Evolutionary conservation across 1,140 invertebrate species (phyloP), one percentile per base, ranked within the genome.

Genomic region (Acromyrmex heyeri): DNA sequence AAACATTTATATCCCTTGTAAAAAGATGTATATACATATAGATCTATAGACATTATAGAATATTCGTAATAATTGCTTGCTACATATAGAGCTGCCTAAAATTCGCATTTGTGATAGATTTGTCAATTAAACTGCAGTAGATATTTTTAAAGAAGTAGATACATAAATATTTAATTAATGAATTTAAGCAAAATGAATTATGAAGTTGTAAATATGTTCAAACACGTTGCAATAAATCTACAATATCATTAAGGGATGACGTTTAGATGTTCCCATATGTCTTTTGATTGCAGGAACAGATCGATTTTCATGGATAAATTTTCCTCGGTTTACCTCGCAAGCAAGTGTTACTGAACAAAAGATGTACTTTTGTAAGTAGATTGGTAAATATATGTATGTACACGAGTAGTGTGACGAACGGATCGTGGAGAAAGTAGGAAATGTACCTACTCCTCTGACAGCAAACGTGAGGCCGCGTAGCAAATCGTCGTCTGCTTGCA

Each of bases 381-480:
- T 44, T 78, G 38, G 44, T 44, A 87, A 83, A 90, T 73, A 70
- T 34, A 53, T n/a, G 70, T 30, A 85, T 24, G 30, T 83, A 77
- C 75, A 77, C 75, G 24, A 77, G 59, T 55, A 75, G 38, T 69
- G 38, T 14, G 34, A 87, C 55, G 48, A 61, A 27, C 67, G 24
- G 24, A 79, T 87, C 73, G 73, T 24, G 72, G 88, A 89, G 88
- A 90, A 90, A 90, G 88, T 89, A 88, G 88, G 88, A 89, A 90
- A 89, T 65, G 67, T 83, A 70, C 30, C 30, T 30, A 30, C 85
- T 61, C 65, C 72, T 44, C 57, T 53, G 55, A 44, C 48, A 77
- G 38, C 82, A 53, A 76, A 87, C 50, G 21, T 73, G 59, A 61
- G 24, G 38, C 5, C 69, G 34, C 30, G 27, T 69, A 55, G 78